Conservation (phyloP, 2,888 invertebrate genomes). For the Synanthedon vespiformis region DNA sequence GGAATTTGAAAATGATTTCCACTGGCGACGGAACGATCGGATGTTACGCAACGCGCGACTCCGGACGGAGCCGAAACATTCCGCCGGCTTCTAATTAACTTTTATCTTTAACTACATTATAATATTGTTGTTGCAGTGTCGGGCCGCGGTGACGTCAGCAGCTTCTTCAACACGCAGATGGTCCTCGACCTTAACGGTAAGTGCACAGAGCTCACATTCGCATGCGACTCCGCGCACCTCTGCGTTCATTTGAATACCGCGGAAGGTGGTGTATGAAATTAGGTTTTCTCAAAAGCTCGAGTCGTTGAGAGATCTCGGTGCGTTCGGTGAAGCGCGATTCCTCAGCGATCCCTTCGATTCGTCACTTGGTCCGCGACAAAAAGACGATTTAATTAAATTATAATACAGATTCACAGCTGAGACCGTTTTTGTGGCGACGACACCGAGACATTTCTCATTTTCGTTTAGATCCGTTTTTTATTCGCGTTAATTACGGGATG, state of each 20-base stretch:
- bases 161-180: slow-evolving; percentile 65
- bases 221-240: background rate
- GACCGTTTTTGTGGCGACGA: slow-evolving; percentile 33
- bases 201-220: slow-evolving; percentile 20
- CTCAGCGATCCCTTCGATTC: slow-evolving; percentile 5
- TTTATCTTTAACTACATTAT: slow-evolving; percentile 22
- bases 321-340: slow-evolving; percentile 7
- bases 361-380: slow-evolving; percentile 34
- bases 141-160: slow-evolving; percentile 62
- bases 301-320: slow-evolving; percentile 3
- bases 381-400: slow-evolving; percentile 54
- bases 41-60: slow-evolving; percentile 25
- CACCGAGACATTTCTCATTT: slow-evolving; percentile 62
- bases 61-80: slow-evolving; percentile 11
- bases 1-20: no score
- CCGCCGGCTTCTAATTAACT: slow-evolving; percentile 12
- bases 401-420: slow-evolving; percentile 40
- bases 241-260: slow-evolving; percentile 24
- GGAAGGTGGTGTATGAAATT: slow-evolving; percentile 23
- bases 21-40: slow-evolving; percentile 13
- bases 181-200: slow-evolving; percentile 64
- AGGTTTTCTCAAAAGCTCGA: slow-evolving; percentile 20
- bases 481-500: slow-evolving; percentile 58
- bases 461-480: slow-evolving; percentile 52
- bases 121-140: slow-evolving; percentile 53